Base-by-base conservation (phyloP, 2,797 vertebrate genomes). In the Borostomias antarcticus region DNA sequence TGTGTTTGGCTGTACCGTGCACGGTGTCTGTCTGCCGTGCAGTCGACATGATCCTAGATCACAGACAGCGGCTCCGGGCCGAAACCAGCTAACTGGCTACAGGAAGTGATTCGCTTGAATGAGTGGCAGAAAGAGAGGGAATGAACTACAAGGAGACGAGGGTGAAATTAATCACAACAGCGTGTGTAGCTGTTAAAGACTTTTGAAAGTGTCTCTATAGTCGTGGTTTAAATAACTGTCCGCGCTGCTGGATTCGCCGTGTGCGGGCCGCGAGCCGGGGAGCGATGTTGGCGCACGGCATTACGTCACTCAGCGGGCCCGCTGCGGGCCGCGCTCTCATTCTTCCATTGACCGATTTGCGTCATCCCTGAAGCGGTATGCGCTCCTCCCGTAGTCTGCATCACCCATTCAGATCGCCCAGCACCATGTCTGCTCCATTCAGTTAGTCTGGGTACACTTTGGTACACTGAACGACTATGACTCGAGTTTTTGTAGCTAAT, bases 101-200 rank as follows among this genome's bases (percentile, higher is more conserved):
- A 82, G 92, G 91, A 92, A 93, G 91, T 91, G 88, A 82, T 72
- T 81, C 78, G 84, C 66, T 69, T 87, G 77, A 90, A 87, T 84
- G 82, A 85, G 82, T 68, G 73, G 77, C 62, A 76, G 64, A 71
- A 69, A 71, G 58, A 57, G 30, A 11, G 60, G 30, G 23, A 32
- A 10, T 5, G 23, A 21, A 19, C 28, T 26, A 43, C 30, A 33
- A 51, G n/a, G 15, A 15, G 17, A 23, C 4, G 13, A n/a, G 40
- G 19, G n/a, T 7, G 3, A 23, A 6, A 64, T 26, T 6, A 26
- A 8, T 37, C 35, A 1, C 29, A 32, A 2, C 1, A 3, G 9
- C 17, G 26, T n/a, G 1, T 23, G 56, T 15, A 33, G n/a, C 1
- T n/a, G 29, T 25, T 1, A 1, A 6, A 9, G 28, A 30, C 30